Evolutionary conservation across 2,797 vertebrate species (phyloP).

Genomic region (Gobio occitaniae): DNA sequence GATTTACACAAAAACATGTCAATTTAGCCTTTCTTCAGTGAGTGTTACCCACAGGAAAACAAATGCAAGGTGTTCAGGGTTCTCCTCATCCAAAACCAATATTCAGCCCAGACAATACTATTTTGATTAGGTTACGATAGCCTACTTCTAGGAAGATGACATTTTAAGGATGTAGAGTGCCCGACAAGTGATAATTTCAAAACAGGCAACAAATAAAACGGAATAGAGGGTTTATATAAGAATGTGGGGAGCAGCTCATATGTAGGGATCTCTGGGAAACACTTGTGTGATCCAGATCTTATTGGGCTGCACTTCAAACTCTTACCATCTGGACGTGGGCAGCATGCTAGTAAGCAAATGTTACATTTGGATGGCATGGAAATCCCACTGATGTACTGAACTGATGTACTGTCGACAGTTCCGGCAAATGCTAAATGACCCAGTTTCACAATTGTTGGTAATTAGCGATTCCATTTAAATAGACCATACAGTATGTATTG

Average conservation of each 20-base stretch:
- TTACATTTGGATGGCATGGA: constrained; percentile 38
- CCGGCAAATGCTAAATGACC: constrained; percentile 14
- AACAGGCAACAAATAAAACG: constrained; percentile 6
- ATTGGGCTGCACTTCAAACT: constrained; percentile 16
- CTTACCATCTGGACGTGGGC: constrained; percentile 42
- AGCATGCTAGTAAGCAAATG: constrained; percentile 34
- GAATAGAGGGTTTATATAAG: constrained; percentile 17
- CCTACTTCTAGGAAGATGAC: neutral
- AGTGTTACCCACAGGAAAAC: neutral
- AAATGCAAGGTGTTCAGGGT: neutral
- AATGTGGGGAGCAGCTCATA: neutral
- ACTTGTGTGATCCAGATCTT: constrained; percentile 1
- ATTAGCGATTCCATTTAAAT: neutral
- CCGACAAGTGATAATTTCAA: constrained; percentile 16
- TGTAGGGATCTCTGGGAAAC: neutral
- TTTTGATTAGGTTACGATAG: neutral
- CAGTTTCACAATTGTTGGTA: neutral
- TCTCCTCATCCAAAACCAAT: neutral
- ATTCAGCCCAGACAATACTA: neutral
- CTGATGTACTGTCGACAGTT: constrained; percentile 4
- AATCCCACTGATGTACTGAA: constrained; percentile 23
- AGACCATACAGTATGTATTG: neutral
- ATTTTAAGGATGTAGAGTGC: neutral
- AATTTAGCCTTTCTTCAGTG: neutral
- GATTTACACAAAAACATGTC: constrained; percentile 2